phyloP scores from a whole-genome alignment of 1,140 invertebrate species.

The Drosophila bocqueti region DNA sequence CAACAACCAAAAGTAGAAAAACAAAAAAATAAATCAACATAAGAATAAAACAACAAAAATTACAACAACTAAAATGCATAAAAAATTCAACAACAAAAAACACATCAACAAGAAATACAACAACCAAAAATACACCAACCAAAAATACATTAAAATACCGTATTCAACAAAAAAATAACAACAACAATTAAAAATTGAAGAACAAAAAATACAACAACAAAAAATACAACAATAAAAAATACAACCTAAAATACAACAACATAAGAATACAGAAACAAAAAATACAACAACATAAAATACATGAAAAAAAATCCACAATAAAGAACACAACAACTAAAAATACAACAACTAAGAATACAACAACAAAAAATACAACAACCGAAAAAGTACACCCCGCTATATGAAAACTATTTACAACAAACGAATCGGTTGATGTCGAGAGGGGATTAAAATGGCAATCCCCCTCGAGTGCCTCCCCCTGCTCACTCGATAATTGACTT shows the following conservation, averaged over 20 bases:
- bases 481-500: constrained; percentile 69
- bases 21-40: background rate
- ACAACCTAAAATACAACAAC: background rate
- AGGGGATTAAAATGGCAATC: constrained; percentile 29
- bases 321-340: background rate
- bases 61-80: background rate
- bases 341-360: too few relatives aligned
- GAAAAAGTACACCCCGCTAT: background rate
- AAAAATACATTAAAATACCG: background rate
- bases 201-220: background rate
- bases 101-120: too few relatives aligned
- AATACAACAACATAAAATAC: too few relatives aligned
- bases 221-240: background rate
- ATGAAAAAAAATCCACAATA: background rate
- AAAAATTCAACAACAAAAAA: background rate
- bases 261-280: too few relatives aligned
- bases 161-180: background rate
- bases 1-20: too few relatives aligned
- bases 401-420: constrained; percentile 23
- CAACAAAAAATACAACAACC: too few relatives aligned
- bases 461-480: background rate
- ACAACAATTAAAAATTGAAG: too few relatives aligned
- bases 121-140: too few relatives aligned
- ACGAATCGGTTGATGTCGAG: background rate
- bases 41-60: background rate